Conservation (phyloP, 2,113 vertebrate species). For the Microcebus ravelobensis region DNA sequence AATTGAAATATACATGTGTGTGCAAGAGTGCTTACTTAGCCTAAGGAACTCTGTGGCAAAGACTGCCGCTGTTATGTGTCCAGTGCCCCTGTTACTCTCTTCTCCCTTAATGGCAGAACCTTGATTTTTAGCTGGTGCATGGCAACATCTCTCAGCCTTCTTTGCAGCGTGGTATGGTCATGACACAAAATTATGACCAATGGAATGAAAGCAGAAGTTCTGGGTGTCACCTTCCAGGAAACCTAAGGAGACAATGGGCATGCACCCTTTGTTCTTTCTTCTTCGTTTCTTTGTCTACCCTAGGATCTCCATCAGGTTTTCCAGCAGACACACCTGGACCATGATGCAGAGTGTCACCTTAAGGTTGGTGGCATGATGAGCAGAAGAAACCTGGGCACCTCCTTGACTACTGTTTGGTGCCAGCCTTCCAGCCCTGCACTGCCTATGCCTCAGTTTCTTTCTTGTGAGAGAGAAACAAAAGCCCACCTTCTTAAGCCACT, state of each 20-base stretch:
- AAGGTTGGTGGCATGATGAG: rapidly evolving
- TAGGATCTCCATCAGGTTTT: background rate
- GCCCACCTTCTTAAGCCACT: background rate
- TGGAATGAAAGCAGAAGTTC: background rate
- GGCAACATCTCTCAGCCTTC: background rate
- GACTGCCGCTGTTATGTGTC: background rate
- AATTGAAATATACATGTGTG: background rate
- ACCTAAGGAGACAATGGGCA: rapidly evolving
- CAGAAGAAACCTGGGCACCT: background rate
- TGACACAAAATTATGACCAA: background rate
- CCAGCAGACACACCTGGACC: background rate
- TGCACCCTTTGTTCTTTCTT: background rate
- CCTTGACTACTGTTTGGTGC: rapidly evolving
- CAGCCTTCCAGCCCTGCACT: too few species aligned
- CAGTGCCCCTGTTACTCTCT: background rate
- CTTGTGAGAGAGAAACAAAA: background rate
- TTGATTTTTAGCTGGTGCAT: background rate
- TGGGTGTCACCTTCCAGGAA: background rate
- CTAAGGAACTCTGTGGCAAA: background rate
- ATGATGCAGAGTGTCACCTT: rapidly evolving
- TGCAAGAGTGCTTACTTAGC: background rate
- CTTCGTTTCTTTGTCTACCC: background rate
- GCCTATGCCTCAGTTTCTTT: background rate
- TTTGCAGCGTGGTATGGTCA: background rate
- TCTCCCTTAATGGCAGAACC: background rate